Conservation (phyloP, 2,113 vertebrate genomes). For the Archilochus colubris region DNA sequence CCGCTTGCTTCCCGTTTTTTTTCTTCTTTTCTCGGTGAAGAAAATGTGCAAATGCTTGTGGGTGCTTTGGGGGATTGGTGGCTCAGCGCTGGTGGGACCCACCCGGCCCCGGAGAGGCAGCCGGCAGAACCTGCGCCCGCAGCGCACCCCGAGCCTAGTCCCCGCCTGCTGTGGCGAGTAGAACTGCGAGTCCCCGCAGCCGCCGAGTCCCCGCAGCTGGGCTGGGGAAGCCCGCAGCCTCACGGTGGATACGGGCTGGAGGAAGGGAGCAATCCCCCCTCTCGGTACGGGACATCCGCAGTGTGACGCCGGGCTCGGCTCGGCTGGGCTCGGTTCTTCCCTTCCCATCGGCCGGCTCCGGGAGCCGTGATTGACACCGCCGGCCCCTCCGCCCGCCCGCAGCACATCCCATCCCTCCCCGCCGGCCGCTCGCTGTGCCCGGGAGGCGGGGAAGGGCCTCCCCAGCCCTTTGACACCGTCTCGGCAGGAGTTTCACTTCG, state of each 20-base stretch:
- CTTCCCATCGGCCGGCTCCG: constrained; percentile 67
- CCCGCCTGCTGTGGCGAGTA: background rate
- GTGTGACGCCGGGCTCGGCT: constrained; percentile 69
- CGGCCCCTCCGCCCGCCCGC: constrained; percentile 46
- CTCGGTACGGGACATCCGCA: constrained; percentile 69
- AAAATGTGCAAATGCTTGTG: background rate
- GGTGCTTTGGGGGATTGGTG: background rate
- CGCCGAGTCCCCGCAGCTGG: background rate
- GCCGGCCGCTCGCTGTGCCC: constrained; percentile 66
- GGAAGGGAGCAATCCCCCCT: constrained; percentile 6
- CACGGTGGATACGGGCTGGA: background rate
- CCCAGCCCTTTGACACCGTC: constrained; percentile 80
- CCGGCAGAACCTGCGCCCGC: background rate
- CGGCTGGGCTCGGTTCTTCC: constrained; percentile 10
- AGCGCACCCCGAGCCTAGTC: background rate
- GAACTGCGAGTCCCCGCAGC: background rate
- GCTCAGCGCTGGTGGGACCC: background rate
- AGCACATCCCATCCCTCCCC: constrained; percentile 73
- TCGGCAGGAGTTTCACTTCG: constrained; percentile 64
- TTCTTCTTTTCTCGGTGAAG: background rate
- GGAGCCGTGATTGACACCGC: constrained; percentile 76
- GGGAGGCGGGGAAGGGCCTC: constrained; percentile 84
- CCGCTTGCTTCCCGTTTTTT: background rate
- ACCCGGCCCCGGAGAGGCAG: background rate
- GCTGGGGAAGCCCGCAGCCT: background rate